Conservation (phyloP, 2,797 vertebrate species). For the Falco naumanni region DNA sequence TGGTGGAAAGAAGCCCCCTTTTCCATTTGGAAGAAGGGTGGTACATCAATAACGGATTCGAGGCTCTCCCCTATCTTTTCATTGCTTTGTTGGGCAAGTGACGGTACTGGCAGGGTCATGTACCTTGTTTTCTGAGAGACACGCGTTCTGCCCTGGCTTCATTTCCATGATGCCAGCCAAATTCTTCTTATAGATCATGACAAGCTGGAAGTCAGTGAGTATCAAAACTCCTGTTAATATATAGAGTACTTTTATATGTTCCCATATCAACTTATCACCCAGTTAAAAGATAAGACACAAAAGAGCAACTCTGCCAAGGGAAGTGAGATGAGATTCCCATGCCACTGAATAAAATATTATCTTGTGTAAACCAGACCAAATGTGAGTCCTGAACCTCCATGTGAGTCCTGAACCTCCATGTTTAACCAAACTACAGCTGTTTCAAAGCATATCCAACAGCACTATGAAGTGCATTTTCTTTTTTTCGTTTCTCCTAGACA, state of each 20-base stretch:
- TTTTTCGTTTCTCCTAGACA: background rate
- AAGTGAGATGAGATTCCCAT: background rate
- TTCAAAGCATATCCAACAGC: background rate
- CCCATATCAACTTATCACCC: background rate
- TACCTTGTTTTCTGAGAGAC: background rate
- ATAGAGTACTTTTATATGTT: background rate
- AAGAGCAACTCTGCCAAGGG: background rate
- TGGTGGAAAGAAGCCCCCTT: background rate
- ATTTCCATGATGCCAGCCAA: background rate
- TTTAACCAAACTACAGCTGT: background rate
- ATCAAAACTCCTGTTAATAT: background rate
- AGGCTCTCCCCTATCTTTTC: background rate
- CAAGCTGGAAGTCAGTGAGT: background rate
- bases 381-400: background rate
- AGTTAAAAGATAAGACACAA: background rate
- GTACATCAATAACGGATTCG: background rate
- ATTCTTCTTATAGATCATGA: background rate
- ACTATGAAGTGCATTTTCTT: background rate
- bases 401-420: background rate
- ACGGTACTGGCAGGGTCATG: background rate
- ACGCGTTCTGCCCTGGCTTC: background rate
- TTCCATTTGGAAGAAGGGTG: background rate
- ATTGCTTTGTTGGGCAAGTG: background rate
- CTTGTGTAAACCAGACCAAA: background rate
- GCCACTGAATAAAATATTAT: background rate